Conservation (phyloP, 2,113 vertebrate genomes). For the Coptodon rendalli region DNA sequence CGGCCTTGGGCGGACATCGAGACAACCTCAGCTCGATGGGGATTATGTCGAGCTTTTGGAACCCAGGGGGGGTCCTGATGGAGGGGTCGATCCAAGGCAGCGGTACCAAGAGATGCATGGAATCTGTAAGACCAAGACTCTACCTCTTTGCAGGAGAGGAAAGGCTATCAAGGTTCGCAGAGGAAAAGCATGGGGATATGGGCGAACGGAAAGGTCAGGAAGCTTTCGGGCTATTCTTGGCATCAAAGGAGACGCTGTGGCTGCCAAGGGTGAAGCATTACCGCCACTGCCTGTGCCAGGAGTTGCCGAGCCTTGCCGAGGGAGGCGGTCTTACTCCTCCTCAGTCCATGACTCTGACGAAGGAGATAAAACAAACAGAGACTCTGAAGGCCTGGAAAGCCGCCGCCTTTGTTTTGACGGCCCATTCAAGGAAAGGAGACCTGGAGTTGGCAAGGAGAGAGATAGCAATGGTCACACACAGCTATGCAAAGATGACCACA, state of each 20-base stretch:
- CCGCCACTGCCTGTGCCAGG: slow-evolving; percentile 13
- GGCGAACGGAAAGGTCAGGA: slow-evolving; percentile 56
- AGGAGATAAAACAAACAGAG: slow-evolving; percentile 35
- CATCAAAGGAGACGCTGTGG: slow-evolving; percentile 23
- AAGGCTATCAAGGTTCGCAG: slow-evolving; percentile 76
- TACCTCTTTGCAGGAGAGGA: slow-evolving; percentile 75
- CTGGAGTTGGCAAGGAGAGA: slow-evolving; percentile 71
- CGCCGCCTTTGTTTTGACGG: slow-evolving; percentile 40
- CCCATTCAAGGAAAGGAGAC: slow-evolving; percentile 63
- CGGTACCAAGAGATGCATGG: slow-evolving; percentile 75
- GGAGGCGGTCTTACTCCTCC: slow-evolving; percentile 25
- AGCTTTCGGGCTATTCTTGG: slow-evolving; percentile 38
- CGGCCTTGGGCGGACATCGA: slow-evolving; percentile 48
- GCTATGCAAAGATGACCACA: slow-evolving; percentile 12
- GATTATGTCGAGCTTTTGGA: slow-evolving; percentile 83
- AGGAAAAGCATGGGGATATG: slow-evolving; percentile 76
- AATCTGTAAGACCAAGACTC: slow-evolving; percentile 76
- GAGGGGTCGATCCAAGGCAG: slow-evolving; percentile 64
- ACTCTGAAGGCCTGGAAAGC: slow-evolving; percentile 22
- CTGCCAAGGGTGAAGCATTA: slow-evolving; percentile 24
- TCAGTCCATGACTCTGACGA: slow-evolving; percentile 49
- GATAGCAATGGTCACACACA: slow-evolving; percentile 40
- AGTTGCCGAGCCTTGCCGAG: slow-evolving; percentile 18
- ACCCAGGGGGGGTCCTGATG: slow-evolving; percentile 72
- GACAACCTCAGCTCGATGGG: slow-evolving; percentile 54